Percentiles rank a stretch among this genome's conserved stretches.
Conservation (phyloP, 2,888 invertebrate genomes). For the Fragum fragum region DNA sequence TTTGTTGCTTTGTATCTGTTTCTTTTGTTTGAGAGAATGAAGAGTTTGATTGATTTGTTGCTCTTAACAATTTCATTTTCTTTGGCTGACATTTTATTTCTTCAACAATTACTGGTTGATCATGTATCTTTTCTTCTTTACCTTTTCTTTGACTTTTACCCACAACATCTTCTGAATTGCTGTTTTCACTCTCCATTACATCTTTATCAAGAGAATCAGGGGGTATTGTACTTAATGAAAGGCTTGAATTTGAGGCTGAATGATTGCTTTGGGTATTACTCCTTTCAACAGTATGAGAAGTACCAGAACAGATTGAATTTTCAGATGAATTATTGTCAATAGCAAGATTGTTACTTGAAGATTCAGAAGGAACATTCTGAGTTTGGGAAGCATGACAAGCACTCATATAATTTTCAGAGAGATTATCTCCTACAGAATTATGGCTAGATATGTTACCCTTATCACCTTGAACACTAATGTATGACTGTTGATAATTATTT, state of each 20-base stretch:
- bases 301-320: not conserved
- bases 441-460: constrained; percentile 20
- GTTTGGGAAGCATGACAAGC: not conserved
- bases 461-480: constrained; percentile 10
- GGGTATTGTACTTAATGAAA: not conserved
- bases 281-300: not conserved
- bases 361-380: not conserved
- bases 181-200: not conserved
- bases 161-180: not conserved
- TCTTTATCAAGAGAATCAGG: not conserved
- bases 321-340: not conserved
- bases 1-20: not conserved
- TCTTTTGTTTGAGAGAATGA: not conserved
- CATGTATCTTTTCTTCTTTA: not conserved
- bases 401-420: not conserved
- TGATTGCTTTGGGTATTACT: not conserved
- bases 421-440: not conserved
- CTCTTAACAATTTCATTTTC: constrained; percentile 59
- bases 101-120: constrained; percentile 5
- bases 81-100: constrained; percentile 59
- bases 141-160: no score
- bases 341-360: not conserved
- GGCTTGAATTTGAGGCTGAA: not conserved
- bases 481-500: constrained; percentile 36
- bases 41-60: constrained; percentile 35